Base-by-base conservation (phyloP, 1,140 invertebrate genomes). In the Drosophila fuyamai region DNA sequence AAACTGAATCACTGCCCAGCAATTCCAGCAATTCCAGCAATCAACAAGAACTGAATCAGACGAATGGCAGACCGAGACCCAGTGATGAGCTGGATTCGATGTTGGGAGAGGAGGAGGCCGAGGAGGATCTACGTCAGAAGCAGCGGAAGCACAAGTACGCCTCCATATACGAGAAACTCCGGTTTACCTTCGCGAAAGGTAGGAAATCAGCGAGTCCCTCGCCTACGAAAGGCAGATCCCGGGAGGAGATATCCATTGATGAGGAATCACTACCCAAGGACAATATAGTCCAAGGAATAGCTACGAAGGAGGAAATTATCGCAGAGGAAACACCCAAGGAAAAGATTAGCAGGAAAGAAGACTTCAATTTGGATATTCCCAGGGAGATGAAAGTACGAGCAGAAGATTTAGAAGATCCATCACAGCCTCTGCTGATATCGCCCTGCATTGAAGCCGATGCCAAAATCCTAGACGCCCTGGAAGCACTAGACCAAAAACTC, bases 71-170 rank as follows among this genome's bases (percentile, higher is more conserved):
- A 7, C 29, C 6, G 2, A 73, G 35, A 29, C 41, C 35, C 2
- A 6, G 4, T 13, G 50, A 47, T 51, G 57, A 66, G 14, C 29
- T 65, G 29, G 47, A 40, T 0, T 10, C 23, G 1, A 41, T 55
- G 6, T 48, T 44, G 9, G 48, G 27, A 1, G 46, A 44, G 14
- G 18, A 6, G 1, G 67, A 48, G 29, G 50, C 32, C 13, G 76
- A 72, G 10, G 50, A 72, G 14, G 84, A 71, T 12, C 63, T 76
- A 27, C 78, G 90, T 5, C 62, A 76, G 10, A 88, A 91, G 63
- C 79, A 81, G 54, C 76, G 79, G 46, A 92, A 92, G 58, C 74
- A 85, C 54, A 92, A 92, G 57, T 91, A 92, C 48, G 77, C 91
- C 4, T 76, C 76, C 5, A 90, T 92, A 35, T 92, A 92, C 70